Evolutionary conservation across 2,888 invertebrate genomes (phyloP), one percentile per base, ranked within the genome.

Genomic region (Listrodromus nycthemerus): DNA sequence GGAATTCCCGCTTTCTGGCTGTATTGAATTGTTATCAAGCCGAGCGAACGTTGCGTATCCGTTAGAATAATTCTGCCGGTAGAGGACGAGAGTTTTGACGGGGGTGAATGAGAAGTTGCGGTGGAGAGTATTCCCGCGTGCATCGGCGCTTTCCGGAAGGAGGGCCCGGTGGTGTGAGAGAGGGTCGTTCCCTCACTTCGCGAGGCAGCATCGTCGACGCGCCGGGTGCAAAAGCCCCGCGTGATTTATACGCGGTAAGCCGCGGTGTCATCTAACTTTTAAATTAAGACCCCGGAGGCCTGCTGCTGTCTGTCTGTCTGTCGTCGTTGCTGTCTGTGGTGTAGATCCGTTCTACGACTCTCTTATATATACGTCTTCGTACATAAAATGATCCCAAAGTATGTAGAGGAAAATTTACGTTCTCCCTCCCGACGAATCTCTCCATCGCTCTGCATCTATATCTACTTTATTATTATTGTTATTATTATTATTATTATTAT

Each of bases 191-290:
- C 33, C 30, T 69, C 69, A 58, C 48, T 58, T 58, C 65, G 75
- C 63, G 45, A 16, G 16, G 45, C n/a, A 27, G 58, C 67, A 45
- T 48, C 48, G 71, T 61, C 69, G 58, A 69, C 61, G 61, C 77
- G 77, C 69, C 74, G 77, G 58, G 77, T 82, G 58, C 67, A 67
- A 67, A 78, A 79, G 41, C 83, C 82, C 71, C 65, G 67, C 80
- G 87, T 89, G 87, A 89, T 88, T 88, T 87, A 86, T 89, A 85
- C 79, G 84, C 87, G 87, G 88, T 80, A 81, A 88, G 85, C 82
- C 87, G 66, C 65, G 88, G 88, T 89, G 88, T 90, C 88, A 89
- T 90, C 88, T 89, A 88, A 90, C 89, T 91, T 89, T 90, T 88
- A 89, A 91, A 91, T 91, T 88, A 89, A 89, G 86, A 89, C 87